Percentiles rank a stretch among this genome's conserved stretches.
These are phyloP conservation scores for Syndactyla subalaris DNA, from an alignment of 2,797 vertebrate species.

Conservation along the genomic window DNA sequence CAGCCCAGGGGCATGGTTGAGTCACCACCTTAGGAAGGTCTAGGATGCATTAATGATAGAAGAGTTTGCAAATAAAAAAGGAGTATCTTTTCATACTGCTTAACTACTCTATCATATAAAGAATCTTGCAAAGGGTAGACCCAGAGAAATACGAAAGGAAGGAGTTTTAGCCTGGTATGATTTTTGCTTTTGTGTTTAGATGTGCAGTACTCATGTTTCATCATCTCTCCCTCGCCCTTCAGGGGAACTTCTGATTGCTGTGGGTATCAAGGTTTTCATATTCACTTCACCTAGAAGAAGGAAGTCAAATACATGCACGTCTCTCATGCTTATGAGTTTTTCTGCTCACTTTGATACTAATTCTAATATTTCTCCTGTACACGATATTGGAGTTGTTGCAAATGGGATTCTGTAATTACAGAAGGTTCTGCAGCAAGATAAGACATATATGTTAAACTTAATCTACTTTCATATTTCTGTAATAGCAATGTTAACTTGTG, in stretches of 20 bases:
- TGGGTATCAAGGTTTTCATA: neutral
- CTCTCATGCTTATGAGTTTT: neutral
- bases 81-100: neutral
- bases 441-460: neutral
- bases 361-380: neutral
- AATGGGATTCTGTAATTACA: neutral
- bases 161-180: neutral
- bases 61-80: neutral
- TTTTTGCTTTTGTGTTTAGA: neutral
- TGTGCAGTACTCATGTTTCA: neutral
- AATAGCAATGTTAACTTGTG: neutral
- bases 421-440: neutral
- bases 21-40: neutral
- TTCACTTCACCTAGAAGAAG: neutral
- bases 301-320: fast-evolving
- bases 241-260: neutral
- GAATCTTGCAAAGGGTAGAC: neutral
- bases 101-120: neutral
- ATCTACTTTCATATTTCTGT: neutral
- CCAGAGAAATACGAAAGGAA: neutral
- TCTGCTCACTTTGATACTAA: neutral
- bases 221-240: neutral
- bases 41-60: neutral
- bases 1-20: too few relatives aligned
- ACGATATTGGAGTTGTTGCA: neutral